Evolutionary conservation across 37 sponge, comb jelly and placozoan genomes (phyloP), one percentile per base, ranked within the genome.

Genomic region (Petrosia ficiformis): DNA sequence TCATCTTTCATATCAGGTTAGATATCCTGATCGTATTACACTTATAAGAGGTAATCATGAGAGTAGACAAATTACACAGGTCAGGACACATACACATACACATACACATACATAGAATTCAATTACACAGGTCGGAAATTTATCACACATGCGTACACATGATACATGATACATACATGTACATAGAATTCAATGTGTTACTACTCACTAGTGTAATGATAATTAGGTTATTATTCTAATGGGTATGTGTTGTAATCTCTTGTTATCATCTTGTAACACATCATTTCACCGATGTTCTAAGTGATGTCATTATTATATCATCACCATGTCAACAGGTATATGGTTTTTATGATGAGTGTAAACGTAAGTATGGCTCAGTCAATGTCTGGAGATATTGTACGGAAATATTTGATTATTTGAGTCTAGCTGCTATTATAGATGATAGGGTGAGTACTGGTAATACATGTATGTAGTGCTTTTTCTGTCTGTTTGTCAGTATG

Each of bases 351-450:
- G 99, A 99, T 65, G 99, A 99, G 83, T 99, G 99, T 63, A 87
- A 87, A 77, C 72, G 97, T 42, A 99, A 99, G 42, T 99, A 93
- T 56, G 99, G 99, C 29, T 93, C 96, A 28, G 95, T 99, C 61
- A 99, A 95, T 70, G 99, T 99, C 42, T 99, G 99, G 99, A 52
- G 93, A 22, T 99, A 99, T 76, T 99, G 99, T 78, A 99, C 99
- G 24, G 99, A 99, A 71, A 87, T 99, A n/a, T 99, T 99, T 71
- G 99, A 99, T 78, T 99, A 96, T 77, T 87, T 99, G 41, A 96
- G 97, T 72, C 77, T 99, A 34, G 93, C 99, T 3, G 99, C 99
- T 48, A 99, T 99, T 43, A 84, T 99, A 44, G 99, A 93, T 64
- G 90, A 86, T 34, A 90, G 96, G 89, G 94, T 94, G 72, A 5